Percentiles rank a stretch among this genome's conserved stretches.
Evolutionary conservation across 2,797 vertebrate species (phyloP).

Genomic region (Poeciliopsis turneri): DNA sequence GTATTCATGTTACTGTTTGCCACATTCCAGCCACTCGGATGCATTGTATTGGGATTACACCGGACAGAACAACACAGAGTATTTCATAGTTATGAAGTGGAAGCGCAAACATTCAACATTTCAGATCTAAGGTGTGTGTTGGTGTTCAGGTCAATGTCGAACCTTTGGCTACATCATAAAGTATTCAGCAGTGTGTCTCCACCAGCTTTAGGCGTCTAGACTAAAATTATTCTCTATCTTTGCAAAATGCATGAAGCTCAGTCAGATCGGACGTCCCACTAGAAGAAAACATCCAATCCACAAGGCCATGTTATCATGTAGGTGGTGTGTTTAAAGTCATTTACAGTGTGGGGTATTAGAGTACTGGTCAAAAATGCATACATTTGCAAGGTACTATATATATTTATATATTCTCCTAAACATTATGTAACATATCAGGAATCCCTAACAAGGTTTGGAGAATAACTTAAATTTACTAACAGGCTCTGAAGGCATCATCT

Average conservation of each 20-base stretch:
- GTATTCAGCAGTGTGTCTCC: background rate
- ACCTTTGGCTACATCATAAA: background rate
- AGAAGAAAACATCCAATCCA: background rate
- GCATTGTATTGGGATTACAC: background rate
- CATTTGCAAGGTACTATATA: conserved; percentile 3
- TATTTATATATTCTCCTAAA: background rate
- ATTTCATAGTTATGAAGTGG: background rate
- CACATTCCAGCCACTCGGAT: background rate
- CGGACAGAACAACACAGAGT: background rate
- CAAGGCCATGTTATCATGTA: background rate
- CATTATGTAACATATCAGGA: background rate
- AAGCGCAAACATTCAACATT: background rate
- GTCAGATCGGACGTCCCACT: background rate
- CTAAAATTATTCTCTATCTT: background rate
- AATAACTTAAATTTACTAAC: background rate
- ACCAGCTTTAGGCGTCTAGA: background rate
- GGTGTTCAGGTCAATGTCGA: background rate
- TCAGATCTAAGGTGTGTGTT: background rate
- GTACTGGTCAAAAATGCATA: background rate
- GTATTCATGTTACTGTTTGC: background rate
- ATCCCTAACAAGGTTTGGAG: background rate
- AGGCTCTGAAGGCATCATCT: background rate
- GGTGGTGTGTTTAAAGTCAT: background rate
- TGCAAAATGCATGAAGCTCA: background rate
- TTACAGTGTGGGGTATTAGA: background rate